Conservation (phyloP, 2,888 invertebrate genomes). For the Clitarchus hookeri region DNA sequence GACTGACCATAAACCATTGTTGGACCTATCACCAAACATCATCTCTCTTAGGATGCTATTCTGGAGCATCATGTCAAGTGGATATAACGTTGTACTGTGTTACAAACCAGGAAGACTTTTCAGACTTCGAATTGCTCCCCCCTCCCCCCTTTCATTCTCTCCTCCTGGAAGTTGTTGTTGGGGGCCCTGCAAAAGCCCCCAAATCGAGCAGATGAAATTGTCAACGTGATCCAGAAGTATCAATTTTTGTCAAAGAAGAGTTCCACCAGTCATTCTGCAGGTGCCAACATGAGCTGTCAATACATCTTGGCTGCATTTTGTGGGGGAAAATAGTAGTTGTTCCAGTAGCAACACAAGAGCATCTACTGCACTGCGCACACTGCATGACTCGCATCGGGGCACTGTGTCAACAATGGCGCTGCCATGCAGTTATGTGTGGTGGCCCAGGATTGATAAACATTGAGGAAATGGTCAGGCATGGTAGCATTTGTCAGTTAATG, state of each 20-base stretch:
- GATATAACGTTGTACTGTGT: neutral
- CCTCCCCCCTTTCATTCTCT: no score
- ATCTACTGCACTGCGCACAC: neutral
- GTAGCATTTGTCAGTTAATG: no score
- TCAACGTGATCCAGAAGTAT: neutral
- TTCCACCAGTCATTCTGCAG: neutral
- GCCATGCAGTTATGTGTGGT: neutral
- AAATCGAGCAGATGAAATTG: neutral
- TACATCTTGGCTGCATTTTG: neutral
- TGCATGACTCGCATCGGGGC: neutral
- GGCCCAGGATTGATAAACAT: neutral
- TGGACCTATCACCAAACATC: neutral
- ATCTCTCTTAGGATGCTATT: neutral
- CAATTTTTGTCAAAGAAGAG: neutral
- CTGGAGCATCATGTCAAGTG: neutral
- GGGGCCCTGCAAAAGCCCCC: neutral
- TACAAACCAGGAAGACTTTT: neutral
- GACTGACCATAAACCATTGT: neutral
- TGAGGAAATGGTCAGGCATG: no score
- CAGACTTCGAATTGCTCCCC: neutral
- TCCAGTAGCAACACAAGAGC: neutral
- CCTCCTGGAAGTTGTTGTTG: neutral
- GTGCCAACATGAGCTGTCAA: neutral
- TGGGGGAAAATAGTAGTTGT: neutral
- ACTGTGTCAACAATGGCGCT: neutral